These are phyloP conservation scores for Pachydiplax longipennis DNA, from an alignment of 2,888 invertebrate genomes.

Conservation along the genomic window DNA sequence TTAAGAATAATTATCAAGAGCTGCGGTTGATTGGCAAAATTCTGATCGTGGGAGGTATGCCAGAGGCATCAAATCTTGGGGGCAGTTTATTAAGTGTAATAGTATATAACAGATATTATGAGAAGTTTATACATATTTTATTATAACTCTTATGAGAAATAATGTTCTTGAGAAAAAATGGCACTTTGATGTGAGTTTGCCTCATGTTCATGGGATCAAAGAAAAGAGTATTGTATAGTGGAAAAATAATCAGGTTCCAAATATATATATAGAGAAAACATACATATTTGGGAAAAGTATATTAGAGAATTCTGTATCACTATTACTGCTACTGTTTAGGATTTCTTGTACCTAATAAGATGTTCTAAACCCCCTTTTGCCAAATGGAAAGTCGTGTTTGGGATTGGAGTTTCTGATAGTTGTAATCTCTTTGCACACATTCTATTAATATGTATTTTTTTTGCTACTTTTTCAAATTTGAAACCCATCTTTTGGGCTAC, in stretches of 20 bases:
- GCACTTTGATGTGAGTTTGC: slow-evolving; percentile 45
- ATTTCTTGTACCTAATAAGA: slow-evolving; percentile 36
- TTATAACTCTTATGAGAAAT: slow-evolving; percentile 43
- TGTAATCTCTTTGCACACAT: slow-evolving; percentile 31
- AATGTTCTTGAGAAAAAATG: slow-evolving; percentile 42
- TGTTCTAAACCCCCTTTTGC: slow-evolving; percentile 25
- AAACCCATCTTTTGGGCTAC: slow-evolving; percentile 38
- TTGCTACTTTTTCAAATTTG: slow-evolving; percentile 43
- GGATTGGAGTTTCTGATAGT: slow-evolving; percentile 40
- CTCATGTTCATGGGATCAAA: slow-evolving; percentile 45
- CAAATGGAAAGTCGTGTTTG: slow-evolving; percentile 39
- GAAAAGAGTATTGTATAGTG: slow-evolving; percentile 43
- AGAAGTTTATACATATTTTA: slow-evolving; percentile 45
- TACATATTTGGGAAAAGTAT: slow-evolving; percentile 42
- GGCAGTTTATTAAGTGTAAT: slow-evolving; percentile 45
- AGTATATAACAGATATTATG: slow-evolving; percentile 44
- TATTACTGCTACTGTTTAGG: slow-evolving; percentile 36
- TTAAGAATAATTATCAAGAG: background rate
- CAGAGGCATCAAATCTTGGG: slow-evolving; percentile 41
- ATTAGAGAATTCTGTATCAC: slow-evolving; percentile 44
- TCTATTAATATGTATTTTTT: slow-evolving; percentile 36
- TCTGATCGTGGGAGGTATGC: slow-evolving; percentile 38
- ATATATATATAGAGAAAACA: slow-evolving; percentile 38
- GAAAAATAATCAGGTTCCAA: slow-evolving; percentile 44
- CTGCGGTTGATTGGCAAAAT: slow-evolving; percentile 40